A percentile compares a stretch with the other conserved stretches of the same genome.
Conservation (phyloP, 1,140 invertebrate species). For the Battus philenor region DNA sequence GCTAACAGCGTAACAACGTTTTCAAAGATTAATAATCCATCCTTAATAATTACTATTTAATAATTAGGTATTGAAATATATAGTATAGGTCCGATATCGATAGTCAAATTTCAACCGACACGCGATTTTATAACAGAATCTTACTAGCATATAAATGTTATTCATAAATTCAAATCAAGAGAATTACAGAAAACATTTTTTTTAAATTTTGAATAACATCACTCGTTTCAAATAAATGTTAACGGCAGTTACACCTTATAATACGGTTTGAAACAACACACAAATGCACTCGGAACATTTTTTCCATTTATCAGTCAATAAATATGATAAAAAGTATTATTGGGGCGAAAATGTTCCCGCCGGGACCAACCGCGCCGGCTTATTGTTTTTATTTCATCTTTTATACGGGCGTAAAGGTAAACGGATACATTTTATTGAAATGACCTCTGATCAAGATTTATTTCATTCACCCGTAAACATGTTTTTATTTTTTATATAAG, state of each 20-base stretch:
- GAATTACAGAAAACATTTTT: too few relatives aligned
- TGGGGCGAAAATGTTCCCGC: constrained; percentile 58
- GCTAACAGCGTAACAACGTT: too few relatives aligned
- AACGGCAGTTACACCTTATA: constrained; percentile 16
- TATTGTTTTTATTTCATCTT: constrained; percentile 71
- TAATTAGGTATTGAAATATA: too few relatives aligned
- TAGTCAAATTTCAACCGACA: too few relatives aligned
- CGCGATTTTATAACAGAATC: too few relatives aligned
- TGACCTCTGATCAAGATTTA: constrained; percentile 57
- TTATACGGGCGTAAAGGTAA: constrained; percentile 44
- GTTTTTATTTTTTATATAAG: too few relatives aligned
- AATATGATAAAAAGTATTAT: constrained; percentile 74
- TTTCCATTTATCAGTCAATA: constrained; percentile 72
- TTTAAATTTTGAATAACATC: background rate
- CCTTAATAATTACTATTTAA: too few relatives aligned
- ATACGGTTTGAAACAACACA: constrained; percentile 45
- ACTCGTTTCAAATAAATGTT: constrained; percentile 17
- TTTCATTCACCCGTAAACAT: constrained; percentile 18
- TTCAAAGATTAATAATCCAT: too few relatives aligned
- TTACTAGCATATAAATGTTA: too few relatives aligned
- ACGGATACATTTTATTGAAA: constrained; percentile 59
- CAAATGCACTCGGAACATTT: constrained; percentile 57
- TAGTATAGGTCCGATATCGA: too few relatives aligned
- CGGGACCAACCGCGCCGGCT: constrained; percentile 37
- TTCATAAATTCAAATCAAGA: too few relatives aligned